These are phyloP conservation scores for Marmota monax DNA, from an alignment of 2,113 vertebrate species.

Conservation along the genomic window DNA sequence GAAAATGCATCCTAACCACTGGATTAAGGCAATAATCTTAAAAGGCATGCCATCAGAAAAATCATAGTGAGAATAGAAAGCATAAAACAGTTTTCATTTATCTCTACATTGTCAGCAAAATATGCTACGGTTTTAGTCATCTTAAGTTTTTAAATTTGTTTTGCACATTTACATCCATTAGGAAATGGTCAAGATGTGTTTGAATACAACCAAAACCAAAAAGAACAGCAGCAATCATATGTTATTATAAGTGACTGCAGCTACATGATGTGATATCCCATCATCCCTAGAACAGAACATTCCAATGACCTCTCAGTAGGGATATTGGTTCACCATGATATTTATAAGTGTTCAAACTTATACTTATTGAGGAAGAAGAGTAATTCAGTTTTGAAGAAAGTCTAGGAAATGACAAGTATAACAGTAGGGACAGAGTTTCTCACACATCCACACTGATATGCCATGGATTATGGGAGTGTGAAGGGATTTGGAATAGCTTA, in stretches of 20 bases:
- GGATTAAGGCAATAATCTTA: not conserved
- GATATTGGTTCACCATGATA: not conserved
- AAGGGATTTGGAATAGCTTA: not conserved
- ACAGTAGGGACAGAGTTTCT: not conserved
- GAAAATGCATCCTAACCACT: not conserved
- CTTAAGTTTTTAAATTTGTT: not conserved
- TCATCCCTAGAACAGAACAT: not conserved
- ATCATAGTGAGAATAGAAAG: not conserved
- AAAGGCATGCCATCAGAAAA: not conserved
- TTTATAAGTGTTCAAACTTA: not conserved
- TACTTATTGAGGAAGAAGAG: not conserved
- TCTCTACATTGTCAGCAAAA: not conserved
- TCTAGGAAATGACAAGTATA: not conserved
- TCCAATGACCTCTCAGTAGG: not conserved
- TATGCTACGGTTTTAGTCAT: not conserved
- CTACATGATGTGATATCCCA: not conserved
- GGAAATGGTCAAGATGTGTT: not conserved
- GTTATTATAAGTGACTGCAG: not conserved
- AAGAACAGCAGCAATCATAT: not conserved
- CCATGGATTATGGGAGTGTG: not conserved
- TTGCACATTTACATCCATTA: not conserved
- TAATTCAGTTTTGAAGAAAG: not conserved
- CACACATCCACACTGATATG: no score
- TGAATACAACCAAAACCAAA: not conserved
- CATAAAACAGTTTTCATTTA: not conserved